phyloP scores from a whole-genome alignment of 1,140 invertebrate species.

The Mamestra configurata region DNA sequence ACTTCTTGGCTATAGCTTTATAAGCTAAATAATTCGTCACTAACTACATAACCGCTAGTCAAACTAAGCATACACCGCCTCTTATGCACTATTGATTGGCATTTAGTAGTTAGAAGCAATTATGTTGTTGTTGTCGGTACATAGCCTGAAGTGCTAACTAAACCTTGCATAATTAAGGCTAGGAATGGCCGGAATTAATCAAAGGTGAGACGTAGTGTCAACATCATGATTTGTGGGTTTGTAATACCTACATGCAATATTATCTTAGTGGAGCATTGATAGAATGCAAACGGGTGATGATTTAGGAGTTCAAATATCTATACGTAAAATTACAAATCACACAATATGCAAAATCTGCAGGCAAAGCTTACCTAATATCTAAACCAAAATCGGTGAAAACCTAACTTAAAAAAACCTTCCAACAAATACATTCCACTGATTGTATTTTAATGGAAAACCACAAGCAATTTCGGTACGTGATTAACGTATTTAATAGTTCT shows the following conservation, averaged over 20 bases:
- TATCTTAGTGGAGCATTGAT: not conserved
- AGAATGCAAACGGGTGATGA: too few relatives aligned
- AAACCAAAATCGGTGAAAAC: too few relatives aligned
- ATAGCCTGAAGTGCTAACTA: conserved; percentile 31
- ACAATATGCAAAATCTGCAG: too few relatives aligned
- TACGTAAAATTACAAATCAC: too few relatives aligned
- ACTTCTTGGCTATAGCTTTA: too few relatives aligned
- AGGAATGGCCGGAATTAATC: conserved; percentile 27
- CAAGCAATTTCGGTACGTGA: not conserved
- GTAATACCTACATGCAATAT: not conserved
- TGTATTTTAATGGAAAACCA: conserved; percentile 5
- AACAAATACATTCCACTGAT: too few relatives aligned
- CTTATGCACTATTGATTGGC: conserved; percentile 28
- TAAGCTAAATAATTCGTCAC: not conserved
- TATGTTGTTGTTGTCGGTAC: conserved; percentile 32
- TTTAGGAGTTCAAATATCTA: too few relatives aligned
- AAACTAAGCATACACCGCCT: not conserved
- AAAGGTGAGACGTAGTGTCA: conserved; percentile 30
- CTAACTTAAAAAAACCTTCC: too few relatives aligned
- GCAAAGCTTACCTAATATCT: too few relatives aligned
- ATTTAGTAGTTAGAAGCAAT: conserved; percentile 11
- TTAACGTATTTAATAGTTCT: conserved; percentile 23
- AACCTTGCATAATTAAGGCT: conserved; percentile 40
- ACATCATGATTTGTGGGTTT: conserved; percentile 20
- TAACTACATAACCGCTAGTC: not conserved